phyloP scores from a whole-genome alignment of 2,113 vertebrate genomes.

The Camarhynchus parvulus region DNA sequence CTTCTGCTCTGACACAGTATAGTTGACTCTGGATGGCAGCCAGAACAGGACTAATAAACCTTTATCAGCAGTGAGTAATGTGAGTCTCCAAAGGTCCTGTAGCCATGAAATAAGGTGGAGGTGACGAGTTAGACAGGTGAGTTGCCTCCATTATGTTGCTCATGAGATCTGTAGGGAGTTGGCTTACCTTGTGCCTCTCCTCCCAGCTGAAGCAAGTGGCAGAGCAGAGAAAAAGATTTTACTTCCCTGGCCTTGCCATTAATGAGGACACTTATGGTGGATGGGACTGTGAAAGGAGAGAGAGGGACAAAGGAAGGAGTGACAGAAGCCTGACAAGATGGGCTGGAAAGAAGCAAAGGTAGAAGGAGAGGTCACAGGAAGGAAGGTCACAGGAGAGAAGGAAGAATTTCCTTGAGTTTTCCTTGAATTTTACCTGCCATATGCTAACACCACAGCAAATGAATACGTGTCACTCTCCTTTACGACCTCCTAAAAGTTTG shows the following conservation, averaged over 20 bases:
- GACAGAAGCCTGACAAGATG: neutral
- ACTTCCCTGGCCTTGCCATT: neutral
- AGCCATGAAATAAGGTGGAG: neutral
- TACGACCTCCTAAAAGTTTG: neutral
- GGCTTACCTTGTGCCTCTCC: neutral
- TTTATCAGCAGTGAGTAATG: neutral
- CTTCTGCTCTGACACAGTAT: neutral
- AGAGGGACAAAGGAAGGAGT: neutral
- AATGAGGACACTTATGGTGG: neutral
- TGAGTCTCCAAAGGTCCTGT: neutral
- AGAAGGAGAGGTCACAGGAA: neutral
- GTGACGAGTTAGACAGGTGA: neutral
- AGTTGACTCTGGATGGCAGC: neutral
- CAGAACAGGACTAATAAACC: neutral
- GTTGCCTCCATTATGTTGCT: neutral
- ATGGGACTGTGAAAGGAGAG: neutral
- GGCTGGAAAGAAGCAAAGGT: neutral
- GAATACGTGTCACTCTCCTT: neutral
- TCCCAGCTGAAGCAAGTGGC: neutral
- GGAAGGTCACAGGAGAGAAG: too few species aligned
- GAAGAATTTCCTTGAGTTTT: neutral
- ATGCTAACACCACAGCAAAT: neutral
- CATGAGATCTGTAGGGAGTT: neutral
- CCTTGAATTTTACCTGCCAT: neutral
- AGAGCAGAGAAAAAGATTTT: neutral